These are phyloP conservation scores for Dermatemys mawii DNA, from an alignment of 2,113 vertebrate genomes.

Conservation along the genomic window DNA sequence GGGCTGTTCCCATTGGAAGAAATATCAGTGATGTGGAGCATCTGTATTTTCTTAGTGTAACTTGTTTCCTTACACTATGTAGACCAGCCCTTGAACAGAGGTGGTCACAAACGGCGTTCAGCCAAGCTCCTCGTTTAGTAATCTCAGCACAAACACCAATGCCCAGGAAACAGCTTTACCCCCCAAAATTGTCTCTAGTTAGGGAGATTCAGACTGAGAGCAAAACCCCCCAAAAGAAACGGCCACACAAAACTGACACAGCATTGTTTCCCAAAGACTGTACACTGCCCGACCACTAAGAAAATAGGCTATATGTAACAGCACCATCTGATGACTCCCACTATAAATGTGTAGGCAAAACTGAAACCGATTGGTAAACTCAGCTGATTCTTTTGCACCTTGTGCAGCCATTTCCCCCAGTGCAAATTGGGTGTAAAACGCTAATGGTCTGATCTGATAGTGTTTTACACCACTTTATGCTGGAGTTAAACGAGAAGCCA, in stretches of 20 bases:
- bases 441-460: not conserved
- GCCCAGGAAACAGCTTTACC: not conserved
- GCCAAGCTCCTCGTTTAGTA: not conserved
- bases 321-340: not conserved
- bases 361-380: not conserved
- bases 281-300: not conserved
- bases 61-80: not conserved
- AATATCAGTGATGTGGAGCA: not conserved
- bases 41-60: not conserved
- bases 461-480: not conserved
- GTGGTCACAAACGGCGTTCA: not conserved
- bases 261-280: not conserved
- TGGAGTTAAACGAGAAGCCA: not conserved
- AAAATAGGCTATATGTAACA: not conserved
- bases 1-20: not conserved
- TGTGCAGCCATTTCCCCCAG: not conserved
- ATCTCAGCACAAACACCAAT: not conserved
- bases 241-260: not conserved
- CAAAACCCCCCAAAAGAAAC: not conserved
- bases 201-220: not conserved
- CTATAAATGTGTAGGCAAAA: not conserved
- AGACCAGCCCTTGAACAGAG: not conserved
- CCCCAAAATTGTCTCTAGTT: not conserved
- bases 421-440: not conserved
- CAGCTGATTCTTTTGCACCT: not conserved